Evolutionary conservation across 2,888 invertebrate species (phyloP), one percentile per base, ranked within the genome.

Genomic region (Sabatieria punctata): DNA sequence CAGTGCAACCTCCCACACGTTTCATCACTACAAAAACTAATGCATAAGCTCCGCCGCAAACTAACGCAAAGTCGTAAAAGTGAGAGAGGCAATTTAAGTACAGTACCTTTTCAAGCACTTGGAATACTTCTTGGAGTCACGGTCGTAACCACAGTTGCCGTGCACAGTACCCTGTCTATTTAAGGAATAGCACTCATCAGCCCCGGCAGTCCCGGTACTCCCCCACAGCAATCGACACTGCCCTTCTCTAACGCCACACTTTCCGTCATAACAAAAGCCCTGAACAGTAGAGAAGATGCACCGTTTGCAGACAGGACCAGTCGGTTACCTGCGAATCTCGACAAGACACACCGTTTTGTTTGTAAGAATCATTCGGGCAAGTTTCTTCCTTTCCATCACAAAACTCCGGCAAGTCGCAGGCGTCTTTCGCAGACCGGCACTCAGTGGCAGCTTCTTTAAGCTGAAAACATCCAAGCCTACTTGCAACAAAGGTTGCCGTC

Each of bases 151-250:
- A 68, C 95, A 97, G 69, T 95, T 91, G 18, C 95, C 95, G 62
- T 80, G 76, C 58, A 58, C 75, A 22, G 47, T 76, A 1, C 86
- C 88, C 56, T 81, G 79, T 0, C 72, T 74, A 64, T 93, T 91
- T 72, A 80, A 78, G 44, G 75, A 73, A 65, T 88, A 91, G 63
- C 91, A 93, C 51, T 80, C 77, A 15, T 75, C 73, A 58, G 80
- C 78, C 0, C 85, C 85, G 42, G 78, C 80, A 58, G 78, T 77
- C 0, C 86, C 88, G 0, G 85, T 83, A 22, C 80, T 79, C 2
- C 93, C 95, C 93, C 93, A 95, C 42, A 95, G 72, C 41, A 88
- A 72, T 48, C 80, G 78, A 65, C 95, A 95, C 66, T 93, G 93
- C 66, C 84, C 84, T 22, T 79, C 77, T 66, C 84, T 82, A 0